Percentiles rank a stretch among this genome's conserved stretches.
Evolutionary conservation across 2,888 invertebrate species (phyloP).

Genomic region (Sminthurides aquaticus): DNA sequence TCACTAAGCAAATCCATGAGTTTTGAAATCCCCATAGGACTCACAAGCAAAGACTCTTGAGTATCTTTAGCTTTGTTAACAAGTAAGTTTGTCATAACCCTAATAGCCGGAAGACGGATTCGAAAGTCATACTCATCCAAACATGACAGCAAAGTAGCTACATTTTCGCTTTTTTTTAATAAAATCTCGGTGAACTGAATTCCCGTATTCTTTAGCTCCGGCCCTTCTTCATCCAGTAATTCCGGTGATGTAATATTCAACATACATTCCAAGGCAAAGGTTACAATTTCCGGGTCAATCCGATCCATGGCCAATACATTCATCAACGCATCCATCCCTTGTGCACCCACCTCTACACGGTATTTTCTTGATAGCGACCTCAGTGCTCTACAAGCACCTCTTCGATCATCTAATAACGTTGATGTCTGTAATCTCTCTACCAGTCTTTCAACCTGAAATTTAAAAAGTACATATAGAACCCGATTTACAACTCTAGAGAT

Average conservation of each 20-base stretch:
- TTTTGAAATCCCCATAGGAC: slow-evolving; percentile 95
- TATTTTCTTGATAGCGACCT: slow-evolving; percentile 85
- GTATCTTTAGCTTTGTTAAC: slow-evolving; percentile 76
- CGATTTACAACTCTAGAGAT: not conserved
- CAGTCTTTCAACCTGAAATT: slow-evolving; percentile 59
- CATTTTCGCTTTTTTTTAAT: slow-evolving; percentile 78
- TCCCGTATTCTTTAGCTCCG: slow-evolving; percentile 53
- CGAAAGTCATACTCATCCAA: slow-evolving; percentile 93
- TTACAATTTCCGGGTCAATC: slow-evolving; percentile 82
- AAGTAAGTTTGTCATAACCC: slow-evolving; percentile 77
- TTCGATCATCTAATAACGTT: slow-evolving; percentile 83
- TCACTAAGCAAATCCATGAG: slow-evolving; percentile 93
- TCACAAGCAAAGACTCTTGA: slow-evolving; percentile 76
- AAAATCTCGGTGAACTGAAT: slow-evolving; percentile 97
- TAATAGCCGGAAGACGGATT: slow-evolving; percentile 82
- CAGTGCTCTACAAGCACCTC: slow-evolving; percentile 92
- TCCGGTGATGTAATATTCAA: slow-evolving; percentile 79
- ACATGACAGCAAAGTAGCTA: slow-evolving; percentile 69
- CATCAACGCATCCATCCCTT: slow-evolving; percentile 66
- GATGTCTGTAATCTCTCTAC: slow-evolving; percentile 89
- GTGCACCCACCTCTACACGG: slow-evolving; percentile 92
- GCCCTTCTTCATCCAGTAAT: slow-evolving; percentile 64
- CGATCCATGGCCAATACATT: slow-evolving; percentile 80
- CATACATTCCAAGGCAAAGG: slow-evolving; percentile 84
- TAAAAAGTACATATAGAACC: not conserved